Evolutionary conservation across 1,140 invertebrate genomes (phyloP), one percentile per base, ranked within the genome.

Genomic region (Geopemphigus sp.): DNA sequence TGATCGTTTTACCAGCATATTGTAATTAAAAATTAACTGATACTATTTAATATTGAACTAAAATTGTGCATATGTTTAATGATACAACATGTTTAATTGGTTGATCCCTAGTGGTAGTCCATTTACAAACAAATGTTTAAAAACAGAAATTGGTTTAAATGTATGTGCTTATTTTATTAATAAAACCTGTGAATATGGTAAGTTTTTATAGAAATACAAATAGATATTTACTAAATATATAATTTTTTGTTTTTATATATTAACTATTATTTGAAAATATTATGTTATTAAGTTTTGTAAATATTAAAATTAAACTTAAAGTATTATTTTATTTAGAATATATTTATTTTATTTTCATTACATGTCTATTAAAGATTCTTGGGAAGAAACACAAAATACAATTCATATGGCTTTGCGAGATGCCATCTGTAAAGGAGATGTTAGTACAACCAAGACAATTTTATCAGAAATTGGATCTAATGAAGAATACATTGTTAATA

Each of bases 401-500:
- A 88, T 90, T 47, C 93, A 95, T 85, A 87, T 89, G 17, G 88
- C 90, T 22, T 86, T 96, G 1, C 88, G 93, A 15, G 91, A 93
- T 63, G 90, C 92, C 19, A 92, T 93, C 80, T 85, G 87, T 54
- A 87, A 89, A 80, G 91, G 93, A 0, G 92, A 95, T 84, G 86
- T 88, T 8, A 84, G 86, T 1, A 86, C 88, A 29, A 88, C 93
- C 0, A 88, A 88, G 82, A 88, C 88, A 29, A 87, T 92, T 47
- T 86, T 96, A 57, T 86, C 89, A 68, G 89, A 90, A 1, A 85
- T 93, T 59, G 90, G 89, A 0, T 83, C 85, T 29, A 89, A 92
- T 82, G 88, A 91, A 0, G 91, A 92, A 82, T 88, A 90, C 61
- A 89, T 95, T 59, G 89, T 95, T 76, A 96, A 96, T 84, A 90